These are phyloP conservation scores for Helarctos malayanus DNA, from an alignment of 2,797 vertebrate species.

Conservation along the genomic window DNA sequence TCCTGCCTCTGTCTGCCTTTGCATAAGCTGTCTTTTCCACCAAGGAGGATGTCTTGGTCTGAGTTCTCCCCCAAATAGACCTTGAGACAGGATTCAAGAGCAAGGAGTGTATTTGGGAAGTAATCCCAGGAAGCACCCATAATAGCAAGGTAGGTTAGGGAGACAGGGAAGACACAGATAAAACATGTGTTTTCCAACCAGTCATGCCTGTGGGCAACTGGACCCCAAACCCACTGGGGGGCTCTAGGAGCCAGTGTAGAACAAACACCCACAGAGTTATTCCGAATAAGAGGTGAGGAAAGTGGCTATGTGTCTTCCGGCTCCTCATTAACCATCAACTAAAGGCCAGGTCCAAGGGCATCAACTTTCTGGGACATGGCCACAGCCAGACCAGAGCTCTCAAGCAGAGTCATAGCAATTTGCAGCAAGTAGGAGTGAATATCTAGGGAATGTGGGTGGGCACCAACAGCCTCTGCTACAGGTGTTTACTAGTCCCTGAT, in stretches of 20 bases:
- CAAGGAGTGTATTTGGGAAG: not conserved
- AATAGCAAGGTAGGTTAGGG: not conserved
- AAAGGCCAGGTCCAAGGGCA: not conserved
- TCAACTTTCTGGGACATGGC: not conserved
- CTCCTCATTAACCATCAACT: not conserved
- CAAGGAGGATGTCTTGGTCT: not conserved
- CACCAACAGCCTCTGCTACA: not conserved
- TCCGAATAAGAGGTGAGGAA: not conserved
- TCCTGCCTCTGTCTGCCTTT: not conserved
- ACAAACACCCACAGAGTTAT: not conserved
- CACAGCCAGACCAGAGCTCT: not conserved
- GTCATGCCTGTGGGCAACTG: no score
- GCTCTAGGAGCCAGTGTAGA: not conserved
- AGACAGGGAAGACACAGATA: not conserved
- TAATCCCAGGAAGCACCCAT: not conserved
- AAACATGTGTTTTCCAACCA: not conserved
- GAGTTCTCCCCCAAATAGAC: not conserved
- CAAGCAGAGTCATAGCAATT: not conserved
- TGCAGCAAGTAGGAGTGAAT: not conserved
- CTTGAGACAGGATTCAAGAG: not conserved
- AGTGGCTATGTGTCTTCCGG: not conserved
- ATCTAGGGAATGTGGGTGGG: not conserved
- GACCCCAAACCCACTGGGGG: not conserved
- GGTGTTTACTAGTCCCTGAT: not conserved
- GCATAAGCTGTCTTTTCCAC: not conserved